Percentiles rank a stretch among this genome's conserved stretches.
These are phyloP conservation scores for Smittia sp. DNA, from an alignment of 2,888 invertebrate genomes.

Conservation along the genomic window DNA sequence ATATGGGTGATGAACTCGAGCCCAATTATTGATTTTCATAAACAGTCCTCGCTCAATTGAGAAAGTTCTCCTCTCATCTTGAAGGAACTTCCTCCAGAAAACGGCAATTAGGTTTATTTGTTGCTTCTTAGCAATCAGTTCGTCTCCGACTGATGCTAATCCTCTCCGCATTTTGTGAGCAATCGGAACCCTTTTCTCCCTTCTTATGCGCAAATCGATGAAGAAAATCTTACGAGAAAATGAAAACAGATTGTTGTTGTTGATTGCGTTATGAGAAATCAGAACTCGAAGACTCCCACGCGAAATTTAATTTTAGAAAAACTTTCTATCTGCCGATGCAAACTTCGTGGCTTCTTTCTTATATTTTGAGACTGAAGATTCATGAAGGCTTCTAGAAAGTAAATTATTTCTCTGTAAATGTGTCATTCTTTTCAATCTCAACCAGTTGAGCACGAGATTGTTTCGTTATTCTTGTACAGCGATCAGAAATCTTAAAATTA, in stretches of 20 bases:
- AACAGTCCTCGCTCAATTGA: not conserved
- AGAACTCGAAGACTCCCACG: conserved; percentile 12
- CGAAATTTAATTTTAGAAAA: conserved; percentile 35
- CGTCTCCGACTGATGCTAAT: not conserved
- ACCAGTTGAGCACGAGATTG: too few species aligned
- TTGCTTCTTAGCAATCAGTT: not conserved
- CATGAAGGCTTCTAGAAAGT: too few species aligned
- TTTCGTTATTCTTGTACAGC: too few species aligned
- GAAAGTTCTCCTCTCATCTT: too few species aligned
- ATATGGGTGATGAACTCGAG: conserved; percentile 37
- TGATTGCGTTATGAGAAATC: not conserved
- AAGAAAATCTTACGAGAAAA: not conserved
- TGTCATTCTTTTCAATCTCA: too few species aligned
- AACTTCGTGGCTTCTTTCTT: too few species aligned
- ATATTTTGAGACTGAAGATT: too few species aligned
- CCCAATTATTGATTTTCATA: conserved; percentile 4
- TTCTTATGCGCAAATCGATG: conserved; percentile 1
- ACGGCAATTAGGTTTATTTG: not conserved
- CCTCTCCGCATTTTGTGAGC: not conserved
- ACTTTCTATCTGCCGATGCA: not conserved
- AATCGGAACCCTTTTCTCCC: conserved; percentile 1
- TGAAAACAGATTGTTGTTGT: conserved; percentile 5
- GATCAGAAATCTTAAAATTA: too few species aligned
- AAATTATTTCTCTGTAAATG: too few species aligned
- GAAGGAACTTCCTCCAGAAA: not conserved